phyloP scores from a whole-genome alignment of 2,113 vertebrate genomes.

The Ochotona curzoniae region DNA sequence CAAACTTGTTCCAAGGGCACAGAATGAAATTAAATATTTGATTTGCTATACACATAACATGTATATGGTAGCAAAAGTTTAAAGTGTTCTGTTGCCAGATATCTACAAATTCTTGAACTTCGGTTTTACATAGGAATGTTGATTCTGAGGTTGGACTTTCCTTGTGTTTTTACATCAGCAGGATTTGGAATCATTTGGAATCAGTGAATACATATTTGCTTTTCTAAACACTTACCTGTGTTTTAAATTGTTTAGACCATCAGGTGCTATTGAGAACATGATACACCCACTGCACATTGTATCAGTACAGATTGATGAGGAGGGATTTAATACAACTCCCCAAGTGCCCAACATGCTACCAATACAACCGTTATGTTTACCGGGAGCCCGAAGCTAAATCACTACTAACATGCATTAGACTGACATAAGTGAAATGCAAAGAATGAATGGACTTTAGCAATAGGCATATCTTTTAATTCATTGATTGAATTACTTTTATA shows the following conservation, averaged over 20 bases:
- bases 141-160: not conserved
- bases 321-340: not conserved
- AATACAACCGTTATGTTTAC: not conserved
- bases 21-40: constrained; percentile 67
- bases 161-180: not conserved
- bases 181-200: constrained; percentile 11
- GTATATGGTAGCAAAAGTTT: not conserved
- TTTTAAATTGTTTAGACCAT: not conserved
- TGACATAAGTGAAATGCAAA: not conserved
- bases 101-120: not conserved
- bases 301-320: too few species aligned
- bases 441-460: not conserved
- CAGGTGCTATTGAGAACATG: not conserved
- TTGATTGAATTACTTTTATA: not conserved
- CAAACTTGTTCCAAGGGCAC: not conserved
- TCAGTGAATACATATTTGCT: not conserved
- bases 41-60: not conserved
- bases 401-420: not conserved
- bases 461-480: not conserved
- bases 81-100: not conserved
- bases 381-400: not conserved
- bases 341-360: not conserved
- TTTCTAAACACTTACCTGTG: not conserved
- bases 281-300: not conserved
- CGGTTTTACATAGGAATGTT: not conserved